Percentiles rank a stretch among this genome's conserved stretches.
These are phyloP conservation scores for Epizoanthus stellaris DNA, from an alignment of 92 coral and sea anemone genomes.

Conservation along the genomic window DNA sequence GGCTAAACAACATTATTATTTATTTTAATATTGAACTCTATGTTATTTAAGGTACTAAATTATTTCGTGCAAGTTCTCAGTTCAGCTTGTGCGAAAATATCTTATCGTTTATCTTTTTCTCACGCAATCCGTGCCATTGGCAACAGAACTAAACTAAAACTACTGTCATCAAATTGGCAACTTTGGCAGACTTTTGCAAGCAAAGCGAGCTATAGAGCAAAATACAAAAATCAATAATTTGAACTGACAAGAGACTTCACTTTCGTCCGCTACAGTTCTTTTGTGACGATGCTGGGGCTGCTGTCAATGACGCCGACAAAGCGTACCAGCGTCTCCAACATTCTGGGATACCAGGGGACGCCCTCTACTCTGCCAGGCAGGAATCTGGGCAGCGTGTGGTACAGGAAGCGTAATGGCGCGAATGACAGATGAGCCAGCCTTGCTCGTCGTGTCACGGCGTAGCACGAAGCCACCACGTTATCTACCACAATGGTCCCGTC, in stretches of 20 bases:
- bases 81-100: not conserved
- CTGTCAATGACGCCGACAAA: slow-evolving; percentile 3
- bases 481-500: slow-evolving; percentile 86
- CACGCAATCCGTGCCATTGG: not conserved
- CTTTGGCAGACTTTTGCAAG: not conserved
- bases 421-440: slow-evolving; percentile 72
- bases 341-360: not conserved
- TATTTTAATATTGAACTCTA: not conserved
- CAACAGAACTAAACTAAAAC: not conserved
- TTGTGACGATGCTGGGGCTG: not conserved
- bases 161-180: not conserved
- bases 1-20: too few relatives aligned
- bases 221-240: not conserved
- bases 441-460: slow-evolving; percentile 72
- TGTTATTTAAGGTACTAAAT: not conserved
- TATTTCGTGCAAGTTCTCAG: not conserved
- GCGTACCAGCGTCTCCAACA: not conserved
- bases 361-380: not conserved
- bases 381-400: slow-evolving; percentile 54
- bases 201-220: too few relatives aligned
- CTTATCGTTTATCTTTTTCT: not conserved
- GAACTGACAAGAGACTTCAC: not conserved
- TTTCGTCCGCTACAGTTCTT: not conserved
- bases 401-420: slow-evolving; percentile 69
- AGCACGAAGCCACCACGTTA: slow-evolving; percentile 85